Base-by-base conservation (phyloP, 2,797 vertebrate species). In the Morelia viridis region DNA sequence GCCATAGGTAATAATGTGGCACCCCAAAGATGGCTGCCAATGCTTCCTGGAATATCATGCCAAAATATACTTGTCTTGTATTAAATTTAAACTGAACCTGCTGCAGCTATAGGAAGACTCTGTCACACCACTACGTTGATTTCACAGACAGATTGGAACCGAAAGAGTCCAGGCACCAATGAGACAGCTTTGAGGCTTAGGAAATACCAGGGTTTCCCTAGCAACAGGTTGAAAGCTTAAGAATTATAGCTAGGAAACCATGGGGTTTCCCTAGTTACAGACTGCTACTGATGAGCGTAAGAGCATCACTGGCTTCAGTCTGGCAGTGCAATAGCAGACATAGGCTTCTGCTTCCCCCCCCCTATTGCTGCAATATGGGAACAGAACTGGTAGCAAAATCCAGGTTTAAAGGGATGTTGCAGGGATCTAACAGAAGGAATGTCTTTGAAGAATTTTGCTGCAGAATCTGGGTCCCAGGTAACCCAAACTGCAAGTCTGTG, bases 191-290 rank as follows among this genome's bases (percentile, higher is more conserved):
- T 93, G 91, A 91, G 31, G 91, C 60, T 65, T 92, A 93, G 96
- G 96, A 96, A 95, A 95, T 94, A 93, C 96, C 96, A 88, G 95
- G 95, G 96, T 94, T 94, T 94, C 93, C 93, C 93, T 94, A 92
- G 93, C 93, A 94, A 94, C 93, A 94, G 91, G 91, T 94, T 94
- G 86, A 90, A 92, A 93, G 86, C 89, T 53, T 57, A 62, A 89
- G 91, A 91, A 92, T 92, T 80, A 94, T 65, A 90, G 88, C 88
- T 53, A 91, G 91, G 89, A 89, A 91, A 94, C 90, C 76, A 92
- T 87, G 50, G 91, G 91, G 91, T 94, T 94, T 94, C 93, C 93
- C 93, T 91, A 91, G 87, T 80, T 93, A 90, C 93, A 68, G 91
- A 84, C 91, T 83, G 88, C 85, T 56, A n/a, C 88, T 90, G 89